Percentiles rank a stretch among this genome's conserved stretches.
Conservation (phyloP, 2,888 invertebrate species). For the Synergus itoensis region DNA sequence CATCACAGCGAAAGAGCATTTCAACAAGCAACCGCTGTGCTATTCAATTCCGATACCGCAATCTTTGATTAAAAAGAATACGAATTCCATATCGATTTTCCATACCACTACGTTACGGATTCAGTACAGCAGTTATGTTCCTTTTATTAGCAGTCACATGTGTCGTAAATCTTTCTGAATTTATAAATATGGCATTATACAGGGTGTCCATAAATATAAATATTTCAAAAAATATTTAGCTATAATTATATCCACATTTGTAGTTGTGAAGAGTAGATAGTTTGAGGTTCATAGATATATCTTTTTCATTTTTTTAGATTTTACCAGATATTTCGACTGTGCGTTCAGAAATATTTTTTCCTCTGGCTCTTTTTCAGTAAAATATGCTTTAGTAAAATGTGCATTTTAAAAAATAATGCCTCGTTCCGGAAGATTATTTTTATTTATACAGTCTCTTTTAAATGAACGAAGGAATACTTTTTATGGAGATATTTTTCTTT, state of each 20-base stretch:
- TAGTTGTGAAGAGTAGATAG: no score
- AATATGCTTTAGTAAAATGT: background rate
- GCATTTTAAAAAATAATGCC: background rate
- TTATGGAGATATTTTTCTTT: background rate
- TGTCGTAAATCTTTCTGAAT: background rate
- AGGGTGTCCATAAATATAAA: no score
- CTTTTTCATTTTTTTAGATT: background rate
- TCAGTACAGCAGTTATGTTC: background rate
- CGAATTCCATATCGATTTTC: background rate
- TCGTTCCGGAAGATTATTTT: background rate
- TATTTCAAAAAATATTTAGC: no score
- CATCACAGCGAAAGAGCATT: background rate
- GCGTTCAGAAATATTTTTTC: background rate
- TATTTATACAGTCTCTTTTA: background rate
- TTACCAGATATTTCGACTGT: background rate
- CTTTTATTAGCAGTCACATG: background rate
- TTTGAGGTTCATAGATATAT: no score
- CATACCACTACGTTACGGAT: background rate
- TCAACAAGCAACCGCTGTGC: background rate
- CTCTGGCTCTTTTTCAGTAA: no score
- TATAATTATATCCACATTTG: no score
- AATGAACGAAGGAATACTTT: constrained; percentile 23
- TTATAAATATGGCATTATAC: background rate
- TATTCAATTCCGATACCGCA: background rate
- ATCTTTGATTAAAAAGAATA: constrained; percentile 3